Conservation (phyloP, 2,888 invertebrate genomes). For the Platyscelio sp. region DNA sequence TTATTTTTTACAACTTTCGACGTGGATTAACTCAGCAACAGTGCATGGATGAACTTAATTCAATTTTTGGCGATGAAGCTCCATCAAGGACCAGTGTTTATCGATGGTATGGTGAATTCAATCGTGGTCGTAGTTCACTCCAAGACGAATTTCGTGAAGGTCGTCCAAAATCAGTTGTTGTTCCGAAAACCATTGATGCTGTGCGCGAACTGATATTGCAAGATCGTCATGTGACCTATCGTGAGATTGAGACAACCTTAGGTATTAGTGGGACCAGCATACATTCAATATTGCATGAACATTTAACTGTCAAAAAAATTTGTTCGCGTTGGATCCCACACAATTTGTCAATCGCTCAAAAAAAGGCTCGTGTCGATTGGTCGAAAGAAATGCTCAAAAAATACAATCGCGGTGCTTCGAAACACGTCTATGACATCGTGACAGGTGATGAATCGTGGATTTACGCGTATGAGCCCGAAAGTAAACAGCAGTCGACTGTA, state of each 20-base stretch:
- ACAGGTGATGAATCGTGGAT: conserved; percentile 66
- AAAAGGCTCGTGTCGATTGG: conserved; percentile 74
- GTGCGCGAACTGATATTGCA: too few relatives aligned
- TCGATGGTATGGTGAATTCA: conserved; percentile 74
- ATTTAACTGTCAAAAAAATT: too few relatives aligned
- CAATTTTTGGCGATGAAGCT: conserved; percentile 61
- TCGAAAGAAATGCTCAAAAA: conserved; percentile 55
- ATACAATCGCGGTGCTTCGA: conserved; percentile 69
- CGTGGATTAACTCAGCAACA: too few relatives aligned
- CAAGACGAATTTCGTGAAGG: too few relatives aligned
- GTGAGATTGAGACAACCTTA: too few relatives aligned
- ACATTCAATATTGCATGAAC: too few relatives aligned
- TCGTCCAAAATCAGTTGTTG: too few relatives aligned
- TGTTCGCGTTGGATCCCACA: too few relatives aligned
- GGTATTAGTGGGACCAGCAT: too few relatives aligned
- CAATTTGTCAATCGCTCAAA: conserved; percentile 74
- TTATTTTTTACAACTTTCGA: too few relatives aligned
- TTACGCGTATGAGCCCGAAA: background rate
- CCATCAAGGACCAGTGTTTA: conserved; percentile 55
- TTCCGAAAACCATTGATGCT: too few relatives aligned
- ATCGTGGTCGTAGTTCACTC: conserved; percentile 33
- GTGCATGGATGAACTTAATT: conserved; percentile 72
- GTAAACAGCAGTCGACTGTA: background rate
- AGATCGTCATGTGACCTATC: too few relatives aligned
- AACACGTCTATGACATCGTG: conserved; percentile 68